Evolutionary conservation across 2,888 invertebrate genomes (phyloP).

Genomic region (Lampropteryx suffumata): DNA sequence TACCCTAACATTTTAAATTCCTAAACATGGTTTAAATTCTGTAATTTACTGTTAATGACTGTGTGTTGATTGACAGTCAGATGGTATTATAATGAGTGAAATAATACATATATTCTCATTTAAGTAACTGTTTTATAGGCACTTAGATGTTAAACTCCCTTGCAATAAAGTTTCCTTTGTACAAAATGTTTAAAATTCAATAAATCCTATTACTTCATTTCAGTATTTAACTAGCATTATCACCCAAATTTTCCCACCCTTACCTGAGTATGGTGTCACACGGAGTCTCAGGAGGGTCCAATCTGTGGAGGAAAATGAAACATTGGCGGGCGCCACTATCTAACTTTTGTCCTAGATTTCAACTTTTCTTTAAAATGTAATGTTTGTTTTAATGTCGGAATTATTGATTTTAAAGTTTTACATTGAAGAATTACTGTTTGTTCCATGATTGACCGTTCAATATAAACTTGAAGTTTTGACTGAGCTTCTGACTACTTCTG

Average conservation of each 20-base stretch:
- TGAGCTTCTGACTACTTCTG: conserved; percentile 7
- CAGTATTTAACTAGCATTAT: background rate
- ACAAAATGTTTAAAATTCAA: too few species aligned
- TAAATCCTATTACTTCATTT: background rate
- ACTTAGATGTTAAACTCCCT: too few species aligned
- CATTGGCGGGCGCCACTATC: conserved; percentile 80
- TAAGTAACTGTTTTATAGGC: too few species aligned
- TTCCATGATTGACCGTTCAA: too few species aligned
- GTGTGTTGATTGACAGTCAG: too few species aligned
- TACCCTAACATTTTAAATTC: too few species aligned
- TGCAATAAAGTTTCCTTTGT: too few species aligned
- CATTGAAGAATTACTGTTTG: background rate
- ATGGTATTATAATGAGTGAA: too few species aligned
- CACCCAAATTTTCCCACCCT: conserved; percentile 43
- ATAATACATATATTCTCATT: too few species aligned
- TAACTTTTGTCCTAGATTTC: conserved; percentile 47
- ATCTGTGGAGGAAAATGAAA: conserved; percentile 82
- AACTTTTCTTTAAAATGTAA: background rate
- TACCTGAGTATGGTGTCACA: conserved; percentile 64
- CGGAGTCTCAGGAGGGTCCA: conserved; percentile 59
- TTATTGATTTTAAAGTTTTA: background rate
- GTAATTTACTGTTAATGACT: too few species aligned
- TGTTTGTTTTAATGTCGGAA: background rate
- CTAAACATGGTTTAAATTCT: too few species aligned
- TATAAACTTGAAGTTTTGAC: too few species aligned